A percentile compares a stretch with the other conserved stretches of the same genome.
Conservation (phyloP, 2,888 invertebrate genomes). For the Nymphalis c-album region DNA sequence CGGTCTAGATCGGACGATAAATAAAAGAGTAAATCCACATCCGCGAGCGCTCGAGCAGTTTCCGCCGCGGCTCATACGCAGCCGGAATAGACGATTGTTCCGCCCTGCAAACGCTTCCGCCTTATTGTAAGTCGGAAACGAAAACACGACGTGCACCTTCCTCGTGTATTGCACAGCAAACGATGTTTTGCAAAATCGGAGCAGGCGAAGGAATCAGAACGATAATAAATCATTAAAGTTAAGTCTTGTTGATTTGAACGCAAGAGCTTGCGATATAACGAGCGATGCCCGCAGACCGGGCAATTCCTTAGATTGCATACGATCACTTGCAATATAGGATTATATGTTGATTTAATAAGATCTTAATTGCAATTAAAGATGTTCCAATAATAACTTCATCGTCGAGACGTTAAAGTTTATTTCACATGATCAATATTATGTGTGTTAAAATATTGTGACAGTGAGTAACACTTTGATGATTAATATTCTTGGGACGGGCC, state of each 20-base stretch:
- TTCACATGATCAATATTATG: constrained; percentile 24
- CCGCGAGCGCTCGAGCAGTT: constrained; percentile 68
- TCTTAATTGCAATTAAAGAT: not conserved
- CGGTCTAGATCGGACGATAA: constrained; percentile 75
- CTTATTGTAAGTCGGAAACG: constrained; percentile 69
- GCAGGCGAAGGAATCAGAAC: constrained; percentile 33
- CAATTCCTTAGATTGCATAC: constrained; percentile 65
- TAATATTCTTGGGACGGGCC: constrained; percentile 56
- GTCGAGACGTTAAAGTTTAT: not conserved
- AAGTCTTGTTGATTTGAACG: constrained; percentile 51
- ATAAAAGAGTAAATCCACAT: constrained; percentile 75
- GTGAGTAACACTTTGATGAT: constrained; percentile 53
- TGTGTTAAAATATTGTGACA: constrained; percentile 62
- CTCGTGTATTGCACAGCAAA: constrained; percentile 33
- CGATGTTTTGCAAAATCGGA: constrained; percentile 18
- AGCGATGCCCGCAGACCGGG: constrained; percentile 66
- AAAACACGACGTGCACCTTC: constrained; percentile 49
- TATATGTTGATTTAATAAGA: constrained; percentile 63
- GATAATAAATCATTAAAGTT: constrained; percentile 50
- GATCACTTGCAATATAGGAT: constrained; percentile 48
- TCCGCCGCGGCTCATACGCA: constrained; percentile 64
- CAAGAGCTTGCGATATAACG: constrained; percentile 78
- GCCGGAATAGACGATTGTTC: constrained; percentile 75
- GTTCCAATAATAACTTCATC: not conserved
- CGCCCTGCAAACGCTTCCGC: constrained; percentile 72